Percentiles rank a stretch among this genome's conserved stretches.
These are phyloP conservation scores for Hyposmocoma kahamanoa DNA, from an alignment of 1,140 invertebrate genomes.

Conservation along the genomic window DNA sequence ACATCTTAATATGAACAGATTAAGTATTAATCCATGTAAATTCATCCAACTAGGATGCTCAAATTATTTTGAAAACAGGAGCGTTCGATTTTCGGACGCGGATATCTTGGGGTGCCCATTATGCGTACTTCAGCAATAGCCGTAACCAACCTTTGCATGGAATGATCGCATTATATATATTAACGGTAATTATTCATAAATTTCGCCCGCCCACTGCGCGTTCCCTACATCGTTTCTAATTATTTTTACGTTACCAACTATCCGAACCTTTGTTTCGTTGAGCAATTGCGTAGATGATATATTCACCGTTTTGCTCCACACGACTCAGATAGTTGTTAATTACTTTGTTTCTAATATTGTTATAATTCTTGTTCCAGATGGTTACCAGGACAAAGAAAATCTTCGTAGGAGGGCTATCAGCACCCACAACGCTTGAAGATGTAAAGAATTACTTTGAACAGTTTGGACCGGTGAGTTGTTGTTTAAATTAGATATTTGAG, in stretches of 20 bases:
- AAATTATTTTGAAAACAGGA: slow-evolving; percentile 4
- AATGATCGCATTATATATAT: slow-evolving; percentile 62
- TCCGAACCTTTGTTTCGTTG: background rate
- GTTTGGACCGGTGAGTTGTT: slow-evolving; percentile 97
- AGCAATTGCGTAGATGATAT: background rate
- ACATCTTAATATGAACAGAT: slow-evolving; percentile 1
- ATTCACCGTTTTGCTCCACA: background rate
- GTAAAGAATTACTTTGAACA: slow-evolving; percentile 99
- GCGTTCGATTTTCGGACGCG: slow-evolving; percentile 12
- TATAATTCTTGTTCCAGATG: slow-evolving; percentile 85
- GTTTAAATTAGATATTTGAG: background rate
- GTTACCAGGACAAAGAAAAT: slow-evolving; percentile 99
- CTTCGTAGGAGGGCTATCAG: slow-evolving; percentile 99
- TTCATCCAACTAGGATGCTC: background rate
- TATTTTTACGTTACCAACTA: slow-evolving; percentile 32
- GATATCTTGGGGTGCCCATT: slow-evolving; percentile 17
- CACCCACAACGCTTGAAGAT: slow-evolving; percentile 99
- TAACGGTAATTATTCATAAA: slow-evolving; percentile 60
- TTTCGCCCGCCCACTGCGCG: slow-evolving; percentile 28
- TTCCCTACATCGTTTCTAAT: slow-evolving; percentile 26
- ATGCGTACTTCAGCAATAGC: slow-evolving; percentile 35
- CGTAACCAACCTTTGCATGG: slow-evolving; percentile 23
- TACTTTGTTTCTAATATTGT: slow-evolving; percentile 33
- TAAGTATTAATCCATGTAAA: background rate
- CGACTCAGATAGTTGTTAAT: background rate